A percentile compares a stretch with the other conserved stretches of the same genome.
Conservation (phyloP, 2,888 invertebrate genomes). For the Cryptus armator region DNA sequence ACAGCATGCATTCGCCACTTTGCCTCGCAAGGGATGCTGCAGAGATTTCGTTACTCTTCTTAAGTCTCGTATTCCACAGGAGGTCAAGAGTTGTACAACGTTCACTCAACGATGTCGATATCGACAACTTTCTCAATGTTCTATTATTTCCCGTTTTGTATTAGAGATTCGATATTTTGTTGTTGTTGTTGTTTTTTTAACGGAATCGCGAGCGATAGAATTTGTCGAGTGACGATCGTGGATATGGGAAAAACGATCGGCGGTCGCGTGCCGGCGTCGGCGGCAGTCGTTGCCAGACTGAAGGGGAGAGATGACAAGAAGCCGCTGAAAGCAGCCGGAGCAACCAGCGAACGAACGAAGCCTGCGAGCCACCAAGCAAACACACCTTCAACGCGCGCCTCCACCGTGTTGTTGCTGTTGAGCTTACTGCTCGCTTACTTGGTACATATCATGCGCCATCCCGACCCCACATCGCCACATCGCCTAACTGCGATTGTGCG, state of each 20-base stretch:
- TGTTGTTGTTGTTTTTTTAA: neutral
- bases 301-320: conserved; percentile 67
- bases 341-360: conserved; percentile 39
- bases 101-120: neutral
- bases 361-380: conserved; percentile 38
- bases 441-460: conserved; percentile 50
- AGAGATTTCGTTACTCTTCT: neutral
- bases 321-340: conserved; percentile 50
- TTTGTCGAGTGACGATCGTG: neutral
- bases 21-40: neutral
- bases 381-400: conserved; percentile 57
- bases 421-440: conserved; percentile 34
- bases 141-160: neutral
- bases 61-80: neutral
- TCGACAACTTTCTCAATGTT: neutral
- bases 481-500: conserved; percentile 60
- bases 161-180: no score
- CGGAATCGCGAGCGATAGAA: neutral
- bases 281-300: conserved; percentile 76
- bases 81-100: neutral
- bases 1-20: neutral
- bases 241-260: neutral
- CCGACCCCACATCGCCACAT: conserved; percentile 32
- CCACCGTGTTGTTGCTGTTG: conserved; percentile 55
- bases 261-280: conserved; percentile 61